phyloP scores from a whole-genome alignment of 2,888 invertebrate genomes.

The Antheraea assamensis region DNA sequence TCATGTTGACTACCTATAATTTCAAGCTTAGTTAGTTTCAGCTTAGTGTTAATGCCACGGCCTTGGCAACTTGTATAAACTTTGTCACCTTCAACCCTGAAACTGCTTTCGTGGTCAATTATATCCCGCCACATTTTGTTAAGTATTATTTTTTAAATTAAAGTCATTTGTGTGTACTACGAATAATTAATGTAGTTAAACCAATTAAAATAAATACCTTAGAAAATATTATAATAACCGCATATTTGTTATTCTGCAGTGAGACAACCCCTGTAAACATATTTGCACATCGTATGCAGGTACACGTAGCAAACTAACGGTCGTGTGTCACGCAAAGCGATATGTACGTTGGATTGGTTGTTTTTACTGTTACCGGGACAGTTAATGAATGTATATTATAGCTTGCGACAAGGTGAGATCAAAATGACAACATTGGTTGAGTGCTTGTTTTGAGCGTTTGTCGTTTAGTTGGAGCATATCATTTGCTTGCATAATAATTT shows the following conservation, averaged over 20 bases:
- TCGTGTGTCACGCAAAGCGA: slow-evolving; percentile 32
- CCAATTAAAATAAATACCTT: neutral
- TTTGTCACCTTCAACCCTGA: neutral
- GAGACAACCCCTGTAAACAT: slow-evolving; percentile 10
- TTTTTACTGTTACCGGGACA: slow-evolving; percentile 7
- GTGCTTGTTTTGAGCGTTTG: neutral
- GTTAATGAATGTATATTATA: slow-evolving; percentile 11
- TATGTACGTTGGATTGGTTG: slow-evolving; percentile 4
- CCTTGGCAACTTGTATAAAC: neutral
- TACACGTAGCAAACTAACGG: slow-evolving; percentile 34
- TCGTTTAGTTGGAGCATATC: neutral
- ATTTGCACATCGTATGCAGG: slow-evolving; percentile 20
- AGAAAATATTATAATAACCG: neutral
- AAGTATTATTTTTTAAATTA: neutral
- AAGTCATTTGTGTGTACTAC: neutral
- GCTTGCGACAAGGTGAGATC: slow-evolving; percentile 2
- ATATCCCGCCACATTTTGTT: neutral
- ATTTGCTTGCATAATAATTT: neutral
- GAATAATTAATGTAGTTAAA: neutral
- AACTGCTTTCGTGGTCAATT: neutral
- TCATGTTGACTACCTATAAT: neutral
- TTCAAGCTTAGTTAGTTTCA: neutral
- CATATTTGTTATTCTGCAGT: slow-evolving; percentile 7
- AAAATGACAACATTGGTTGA: neutral
- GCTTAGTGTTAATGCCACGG: neutral